Base-by-base conservation (phyloP, 1,140 invertebrate genomes). In the Dreissena rostriformis region DNA sequence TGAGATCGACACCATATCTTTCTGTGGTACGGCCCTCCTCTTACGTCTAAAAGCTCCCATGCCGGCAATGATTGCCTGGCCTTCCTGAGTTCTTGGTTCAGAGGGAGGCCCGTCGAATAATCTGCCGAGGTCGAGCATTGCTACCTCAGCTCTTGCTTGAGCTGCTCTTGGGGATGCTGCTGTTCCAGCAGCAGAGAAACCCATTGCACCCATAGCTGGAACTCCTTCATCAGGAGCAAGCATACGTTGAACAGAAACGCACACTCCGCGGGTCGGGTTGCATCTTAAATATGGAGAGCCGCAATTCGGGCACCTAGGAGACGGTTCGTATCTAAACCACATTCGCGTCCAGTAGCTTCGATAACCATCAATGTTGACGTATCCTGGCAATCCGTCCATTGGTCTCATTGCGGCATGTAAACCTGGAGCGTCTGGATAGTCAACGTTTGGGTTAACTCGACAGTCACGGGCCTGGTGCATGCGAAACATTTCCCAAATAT, bases 271-370 rank as follows among this genome's bases (percentile, higher is more conserved):
- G 14, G 49, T 39, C n/a, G 68, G 19, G 51, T 82, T 73, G 28
- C 80, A 82, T 0, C 71, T 22, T 39, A 82, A 39, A n/a, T n/a
- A n/a, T n/a, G n/a, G n/a, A n/a, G n/a, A n/a, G n/a, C n/a, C n/a
- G n/a, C n/a, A n/a, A n/a, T 39, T 73, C 75, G 72, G 80, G 57
- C 80, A 82, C 10, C 61, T 75, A 17, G 80, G 80, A 12, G 80
- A 74, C 10, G 39, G 49, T 28, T 82, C 80, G 24, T 82, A 82
- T 17, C 66, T 82, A 53, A 75, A 82, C 80, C 80, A 82, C 19
- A 82, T 75, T 8, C 65, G 80, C n/a, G 71, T 82, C 80, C 80
- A 82, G 63, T n/a, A n/a, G n/a, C n/a, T n/a, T n/a, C n/a, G n/a
- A n/a, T n/a, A n/a, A n/a, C n/a, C n/a, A n/a, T n/a, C n/a, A n/a